Evolutionary conservation across 2,797 vertebrate species (phyloP).

Genomic region (Megalops cyprinoides): DNA sequence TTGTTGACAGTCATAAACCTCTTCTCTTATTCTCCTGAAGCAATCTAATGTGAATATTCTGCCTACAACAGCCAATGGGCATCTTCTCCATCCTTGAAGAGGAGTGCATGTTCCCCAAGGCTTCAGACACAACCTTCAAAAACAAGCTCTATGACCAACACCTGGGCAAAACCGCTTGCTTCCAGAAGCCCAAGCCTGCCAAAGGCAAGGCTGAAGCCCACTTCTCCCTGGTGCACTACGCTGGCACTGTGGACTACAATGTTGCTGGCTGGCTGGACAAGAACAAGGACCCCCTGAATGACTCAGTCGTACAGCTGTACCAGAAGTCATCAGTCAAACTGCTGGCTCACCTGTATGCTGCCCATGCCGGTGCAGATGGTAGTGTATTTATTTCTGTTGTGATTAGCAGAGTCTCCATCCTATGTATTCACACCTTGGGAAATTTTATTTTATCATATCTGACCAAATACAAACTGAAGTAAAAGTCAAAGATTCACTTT

Average conservation of each 20-base stretch:
- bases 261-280: constrained; percentile 69
- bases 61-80: constrained; percentile 63
- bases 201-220: constrained; percentile 69
- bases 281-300: constrained; percentile 71
- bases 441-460: no score
- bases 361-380: constrained; percentile 70
- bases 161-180: constrained; percentile 66
- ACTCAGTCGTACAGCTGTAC: constrained; percentile 74
- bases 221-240: constrained; percentile 68
- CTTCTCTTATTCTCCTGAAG: background rate
- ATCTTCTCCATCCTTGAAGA: constrained; percentile 81
- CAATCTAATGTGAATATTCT: constrained; percentile 68
- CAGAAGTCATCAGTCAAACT: constrained; percentile 86
- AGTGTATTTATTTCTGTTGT: constrained; percentile 13
- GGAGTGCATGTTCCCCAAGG: constrained; percentile 75
- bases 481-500: no score
- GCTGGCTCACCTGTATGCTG: constrained; percentile 71
- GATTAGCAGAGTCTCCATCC: constrained; percentile 28
- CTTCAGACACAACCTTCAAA: constrained; percentile 70
- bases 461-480: no score
- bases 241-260: constrained; percentile 71
- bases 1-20: background rate
- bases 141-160: constrained; percentile 77
- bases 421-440: constrained; percentile 52
- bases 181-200: constrained; percentile 66